These are phyloP conservation scores for Ectropis crepuscularia DNA, from an alignment of 2,888 invertebrate genomes.

Conservation along the genomic window DNA sequence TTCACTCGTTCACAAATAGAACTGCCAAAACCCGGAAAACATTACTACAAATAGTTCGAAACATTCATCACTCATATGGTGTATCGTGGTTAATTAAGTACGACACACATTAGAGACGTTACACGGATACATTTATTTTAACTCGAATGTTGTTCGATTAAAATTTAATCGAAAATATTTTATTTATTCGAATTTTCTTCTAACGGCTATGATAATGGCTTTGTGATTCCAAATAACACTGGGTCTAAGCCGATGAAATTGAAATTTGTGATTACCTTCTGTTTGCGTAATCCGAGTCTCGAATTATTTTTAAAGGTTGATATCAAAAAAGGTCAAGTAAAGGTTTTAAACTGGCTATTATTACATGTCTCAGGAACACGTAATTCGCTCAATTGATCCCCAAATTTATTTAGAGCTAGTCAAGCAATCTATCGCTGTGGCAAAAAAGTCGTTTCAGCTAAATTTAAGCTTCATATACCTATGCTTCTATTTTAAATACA, in stretches of 20 bases:
- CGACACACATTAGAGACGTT: constrained; percentile 1
- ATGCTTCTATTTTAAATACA: too few species aligned
- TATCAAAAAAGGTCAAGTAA: too few species aligned
- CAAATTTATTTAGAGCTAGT: too few species aligned
- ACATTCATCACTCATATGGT: constrained; percentile 18
- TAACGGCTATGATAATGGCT: background rate
- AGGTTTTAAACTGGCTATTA: too few species aligned
- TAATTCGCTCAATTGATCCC: too few species aligned
- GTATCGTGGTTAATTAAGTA: constrained; percentile 23
- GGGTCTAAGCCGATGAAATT: background rate
- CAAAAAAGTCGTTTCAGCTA: too few species aligned
- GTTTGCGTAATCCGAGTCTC: background rate
- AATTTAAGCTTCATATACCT: too few species aligned
- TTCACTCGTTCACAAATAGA: constrained; percentile 3
- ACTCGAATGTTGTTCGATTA: background rate
- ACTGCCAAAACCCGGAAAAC: constrained; percentile 21
- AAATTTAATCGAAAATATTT: background rate
- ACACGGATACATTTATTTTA: background rate
- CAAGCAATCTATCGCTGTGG: too few species aligned
- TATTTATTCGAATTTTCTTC: background rate
- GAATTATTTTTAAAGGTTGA: background rate
- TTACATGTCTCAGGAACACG: too few species aligned
- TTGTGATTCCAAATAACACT: background rate
- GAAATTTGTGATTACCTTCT: background rate
- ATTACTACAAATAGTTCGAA: constrained; percentile 15